Evolutionary conservation across 2,888 invertebrate species (phyloP).

Genomic region (Mythimna albipuncta): DNA sequence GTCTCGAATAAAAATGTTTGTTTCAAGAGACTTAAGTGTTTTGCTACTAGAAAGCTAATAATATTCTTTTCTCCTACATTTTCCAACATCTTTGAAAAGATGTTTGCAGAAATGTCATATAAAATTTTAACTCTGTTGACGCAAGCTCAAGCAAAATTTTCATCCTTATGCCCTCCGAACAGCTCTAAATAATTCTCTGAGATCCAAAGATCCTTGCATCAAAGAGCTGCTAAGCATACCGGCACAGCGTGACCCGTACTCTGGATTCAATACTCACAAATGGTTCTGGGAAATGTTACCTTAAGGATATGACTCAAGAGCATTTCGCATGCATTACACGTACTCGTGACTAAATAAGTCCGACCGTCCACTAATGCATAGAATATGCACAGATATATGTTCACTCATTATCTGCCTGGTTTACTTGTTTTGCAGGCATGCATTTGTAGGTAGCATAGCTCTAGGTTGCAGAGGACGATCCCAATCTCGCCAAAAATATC

Average conservation of each 20-base stretch:
- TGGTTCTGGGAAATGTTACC: constrained; percentile 24
- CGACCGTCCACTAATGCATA: not conserved
- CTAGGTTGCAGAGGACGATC: too few species aligned
- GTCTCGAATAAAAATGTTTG: constrained; percentile 32
- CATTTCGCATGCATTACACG: constrained; percentile 50
- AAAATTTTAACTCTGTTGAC: constrained; percentile 1
- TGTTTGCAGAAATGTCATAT: not conserved
- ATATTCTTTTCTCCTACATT: not conserved
- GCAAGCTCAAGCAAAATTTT: not conserved
- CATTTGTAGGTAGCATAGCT: too few species aligned
- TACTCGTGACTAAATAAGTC: constrained; percentile 11
- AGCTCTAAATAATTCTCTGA: constrained; percentile 44
- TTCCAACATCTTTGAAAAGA: not conserved
- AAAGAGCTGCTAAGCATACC: constrained; percentile 25
- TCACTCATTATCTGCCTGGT: not conserved
- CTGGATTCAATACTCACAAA: constrained; percentile 33
- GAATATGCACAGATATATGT: not conserved
- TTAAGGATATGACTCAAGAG: constrained; percentile 19
- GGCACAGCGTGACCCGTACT: constrained; percentile 32
- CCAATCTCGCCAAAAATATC: too few species aligned
- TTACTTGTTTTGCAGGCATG: not conserved
- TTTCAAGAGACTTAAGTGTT: constrained; percentile 4
- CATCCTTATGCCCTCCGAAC: constrained; percentile 1
- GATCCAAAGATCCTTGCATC: constrained; percentile 34
- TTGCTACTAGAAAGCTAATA: not conserved